These are phyloP conservation scores for Aphelenchoides fujianensis DNA, from an alignment of 1,140 invertebrate genomes.

Conservation along the genomic window DNA sequence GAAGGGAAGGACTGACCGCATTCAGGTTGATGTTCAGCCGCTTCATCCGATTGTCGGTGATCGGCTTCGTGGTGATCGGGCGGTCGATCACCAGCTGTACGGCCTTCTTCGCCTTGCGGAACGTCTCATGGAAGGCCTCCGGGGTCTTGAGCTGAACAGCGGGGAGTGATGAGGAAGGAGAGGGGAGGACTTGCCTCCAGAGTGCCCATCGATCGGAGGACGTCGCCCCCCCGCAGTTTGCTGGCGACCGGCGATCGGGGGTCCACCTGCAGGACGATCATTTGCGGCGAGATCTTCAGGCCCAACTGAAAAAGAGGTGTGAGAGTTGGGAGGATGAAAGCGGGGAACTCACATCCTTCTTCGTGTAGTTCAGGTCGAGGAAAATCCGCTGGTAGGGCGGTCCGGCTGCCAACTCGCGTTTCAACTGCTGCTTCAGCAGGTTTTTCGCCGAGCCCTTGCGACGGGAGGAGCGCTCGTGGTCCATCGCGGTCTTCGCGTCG, in stretches of 20 bases:
- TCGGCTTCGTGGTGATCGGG: background rate
- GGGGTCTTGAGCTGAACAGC: background rate
- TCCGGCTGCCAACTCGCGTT: conserved; percentile 12
- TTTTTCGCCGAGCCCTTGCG: background rate
- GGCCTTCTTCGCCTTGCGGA: background rate
- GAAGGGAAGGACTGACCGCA: background rate
- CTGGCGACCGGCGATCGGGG: background rate
- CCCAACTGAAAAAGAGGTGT: background rate
- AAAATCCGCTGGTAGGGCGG: background rate
- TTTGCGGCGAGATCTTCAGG: background rate
- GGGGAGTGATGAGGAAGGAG: too few relatives aligned
- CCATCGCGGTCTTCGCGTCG: background rate
- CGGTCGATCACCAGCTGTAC: background rate
- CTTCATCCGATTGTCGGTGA: conserved; percentile 10
- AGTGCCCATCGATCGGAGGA: background rate
- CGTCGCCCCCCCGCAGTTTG: conserved; percentile 2
- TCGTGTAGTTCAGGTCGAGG: conserved; percentile 3
- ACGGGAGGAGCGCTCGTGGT: background rate
- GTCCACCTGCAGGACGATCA: background rate
- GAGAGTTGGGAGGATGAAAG: background rate
- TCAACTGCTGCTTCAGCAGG: background rate
- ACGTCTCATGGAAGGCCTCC: background rate
- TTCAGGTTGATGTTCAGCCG: conserved; percentile 4
- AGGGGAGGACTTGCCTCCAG: background rate
- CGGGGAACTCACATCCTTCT: background rate